Base-by-base conservation (phyloP, 2,113 vertebrate genomes). In the Pavo muticus region DNA sequence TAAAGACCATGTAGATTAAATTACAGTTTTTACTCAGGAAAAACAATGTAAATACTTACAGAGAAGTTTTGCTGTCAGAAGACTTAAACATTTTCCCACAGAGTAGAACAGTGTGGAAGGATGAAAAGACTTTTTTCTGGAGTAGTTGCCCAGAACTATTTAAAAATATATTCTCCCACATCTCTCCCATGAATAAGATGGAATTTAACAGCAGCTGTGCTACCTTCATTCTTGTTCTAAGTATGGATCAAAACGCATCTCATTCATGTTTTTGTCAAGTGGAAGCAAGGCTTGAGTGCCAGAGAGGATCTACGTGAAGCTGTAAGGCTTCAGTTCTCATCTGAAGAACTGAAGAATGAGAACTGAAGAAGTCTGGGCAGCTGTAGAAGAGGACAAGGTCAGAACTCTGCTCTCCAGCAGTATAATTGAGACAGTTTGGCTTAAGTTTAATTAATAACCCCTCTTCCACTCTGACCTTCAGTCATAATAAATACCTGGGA, bases 401-500 rank as follows among this genome's bases (percentile, higher is more conserved):
- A 92, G 63, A 61, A 44, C 60, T 88, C 47, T 80, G 84, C 85
- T 94, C 76, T 94, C 88, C 84, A 90, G 75, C 78, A 77, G 77
- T 60, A 88, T 57, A 78, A 77, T 61, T 64, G 91, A 96, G 84
- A 87, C 52, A 78, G 65, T 54, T 91, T 78, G 47, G 87, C 76
- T 96, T 78, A 9, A 79, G 45, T 96, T 96, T 96, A 91, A 90
- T 91, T 96, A 97, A 95, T 56, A 79, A 90, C 30, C 59, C 45
- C 86, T 91, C 92, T 80, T 94, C 91, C 61, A 94, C 90, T 93
- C 90, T 97, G 97, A 98, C 97, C 96, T 96, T 96, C 71, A 86
- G 94, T 93, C 93, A 69, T 84, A 97, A 97, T 94, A 96, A 97
- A 96, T 88, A 93, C 69, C 92, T 91, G 93, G 96, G 95, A 97